These are phyloP conservation scores for Apolygus lucorum DNA, from an alignment of 1,140 invertebrate species.

Conservation along the genomic window DNA sequence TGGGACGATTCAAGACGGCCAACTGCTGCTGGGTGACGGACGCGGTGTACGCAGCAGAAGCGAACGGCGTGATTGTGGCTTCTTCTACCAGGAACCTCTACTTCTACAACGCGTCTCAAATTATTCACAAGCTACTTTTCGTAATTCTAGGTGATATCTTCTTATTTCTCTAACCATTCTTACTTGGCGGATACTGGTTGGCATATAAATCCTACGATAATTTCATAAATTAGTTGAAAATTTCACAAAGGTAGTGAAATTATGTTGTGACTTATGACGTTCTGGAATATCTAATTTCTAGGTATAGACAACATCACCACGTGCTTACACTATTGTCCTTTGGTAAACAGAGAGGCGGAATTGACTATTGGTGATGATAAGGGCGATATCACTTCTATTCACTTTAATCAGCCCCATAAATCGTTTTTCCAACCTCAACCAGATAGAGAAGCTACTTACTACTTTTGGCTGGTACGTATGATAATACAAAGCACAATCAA, in stretches of 20 bases:
- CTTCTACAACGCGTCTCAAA: not conserved
- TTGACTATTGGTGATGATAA: not conserved
- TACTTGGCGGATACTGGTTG: too few species aligned
- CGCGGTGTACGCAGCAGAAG: not conserved
- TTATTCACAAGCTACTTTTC: slow-evolving; percentile 6
- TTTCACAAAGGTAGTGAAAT: too few species aligned
- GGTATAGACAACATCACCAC: not conserved
- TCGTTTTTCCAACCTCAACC: not conserved
- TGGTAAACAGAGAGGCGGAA: not conserved
- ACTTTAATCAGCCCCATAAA: not conserved
- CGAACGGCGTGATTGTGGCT: not conserved
- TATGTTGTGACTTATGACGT: too few species aligned
- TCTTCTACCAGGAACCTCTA: not conserved
- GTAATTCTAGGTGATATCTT: not conserved
- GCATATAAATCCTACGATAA: too few species aligned
- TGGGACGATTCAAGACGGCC: not conserved
- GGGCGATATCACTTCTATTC: not conserved
- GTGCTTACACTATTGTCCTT: not conserved
- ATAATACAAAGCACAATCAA: not conserved
- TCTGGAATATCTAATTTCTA: too few species aligned
- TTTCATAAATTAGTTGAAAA: too few species aligned
- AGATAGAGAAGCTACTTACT: not conserved
- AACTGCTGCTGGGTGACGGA: slow-evolving; percentile 5
- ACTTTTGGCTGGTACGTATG: not conserved
- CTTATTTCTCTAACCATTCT: too few species aligned